Evolutionary conservation across 2,888 invertebrate species (phyloP).

Genomic region (Arrhopalites spinosus): DNA sequence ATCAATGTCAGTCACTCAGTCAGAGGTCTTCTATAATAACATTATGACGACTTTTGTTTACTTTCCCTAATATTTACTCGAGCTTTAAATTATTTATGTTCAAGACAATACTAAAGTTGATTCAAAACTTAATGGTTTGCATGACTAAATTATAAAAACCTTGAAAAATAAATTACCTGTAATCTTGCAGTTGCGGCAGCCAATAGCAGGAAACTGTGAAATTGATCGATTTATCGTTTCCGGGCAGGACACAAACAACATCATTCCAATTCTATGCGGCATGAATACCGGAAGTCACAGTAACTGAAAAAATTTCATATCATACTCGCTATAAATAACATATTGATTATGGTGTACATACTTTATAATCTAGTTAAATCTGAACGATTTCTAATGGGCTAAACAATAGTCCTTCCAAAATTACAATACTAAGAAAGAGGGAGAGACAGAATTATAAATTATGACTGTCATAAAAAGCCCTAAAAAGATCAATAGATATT

Average conservation of each 20-base stretch:
- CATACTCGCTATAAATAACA: conserved; percentile 5
- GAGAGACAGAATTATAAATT: neutral
- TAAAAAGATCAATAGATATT: no score
- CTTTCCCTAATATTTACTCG: neutral
- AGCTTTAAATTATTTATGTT: no score
- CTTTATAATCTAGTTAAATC: neutral
- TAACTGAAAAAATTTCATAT: conserved; percentile 59
- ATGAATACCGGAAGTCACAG: conserved; percentile 77
- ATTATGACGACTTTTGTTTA: no score
- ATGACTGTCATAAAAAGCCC: no score
- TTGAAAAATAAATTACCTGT: no score
- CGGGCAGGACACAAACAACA: conserved; percentile 72
- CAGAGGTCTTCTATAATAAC: neutral
- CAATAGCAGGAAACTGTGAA: conserved; percentile 71
- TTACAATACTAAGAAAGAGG: neutral
- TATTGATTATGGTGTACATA: neutral
- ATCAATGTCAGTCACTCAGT: neutral
- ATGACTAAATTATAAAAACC: no score
- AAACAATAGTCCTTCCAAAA: neutral
- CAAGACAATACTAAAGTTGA: no score
- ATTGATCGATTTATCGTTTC: conserved; percentile 73
- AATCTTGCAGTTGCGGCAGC: conserved; percentile 69
- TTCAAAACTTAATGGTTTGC: no score
- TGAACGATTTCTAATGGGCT: neutral
- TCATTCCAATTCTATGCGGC: conserved; percentile 75